phyloP scores from a whole-genome alignment of 2,888 invertebrate species.

The Campoplex nolae region DNA sequence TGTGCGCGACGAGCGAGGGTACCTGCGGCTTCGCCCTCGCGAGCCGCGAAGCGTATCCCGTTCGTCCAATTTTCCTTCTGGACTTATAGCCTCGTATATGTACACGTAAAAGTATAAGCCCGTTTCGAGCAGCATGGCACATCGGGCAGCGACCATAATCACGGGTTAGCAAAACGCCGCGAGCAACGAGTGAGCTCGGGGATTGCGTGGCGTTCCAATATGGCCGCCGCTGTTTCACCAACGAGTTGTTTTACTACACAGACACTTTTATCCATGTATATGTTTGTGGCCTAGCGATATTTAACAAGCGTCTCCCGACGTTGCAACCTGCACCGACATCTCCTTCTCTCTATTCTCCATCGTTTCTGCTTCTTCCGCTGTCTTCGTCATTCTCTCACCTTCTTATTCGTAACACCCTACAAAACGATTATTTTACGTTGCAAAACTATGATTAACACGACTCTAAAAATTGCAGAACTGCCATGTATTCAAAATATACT shows the following conservation, averaged over 20 bases:
- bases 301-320: slow-evolving; percentile 67
- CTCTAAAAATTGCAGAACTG: slow-evolving; percentile 43
- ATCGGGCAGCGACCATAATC: slow-evolving; percentile 81
- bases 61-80: slow-evolving; percentile 69
- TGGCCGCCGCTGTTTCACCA: slow-evolving; percentile 79
- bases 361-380: slow-evolving; percentile 5
- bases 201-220: slow-evolving; percentile 79
- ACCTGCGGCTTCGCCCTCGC: slow-evolving; percentile 65
- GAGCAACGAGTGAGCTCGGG: slow-evolving; percentile 66
- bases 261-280: not conserved
- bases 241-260: slow-evolving; percentile 50
- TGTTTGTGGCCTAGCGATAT: slow-evolving; percentile 67
- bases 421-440: slow-evolving; percentile 55
- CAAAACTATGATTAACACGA: slow-evolving; percentile 66
- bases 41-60: slow-evolving; percentile 68
- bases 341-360: slow-evolving; percentile 35
- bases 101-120: slow-evolving; percentile 28
- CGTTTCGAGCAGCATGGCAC: slow-evolving; percentile 40
- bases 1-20: slow-evolving; percentile 44
- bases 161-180: slow-evolving; percentile 78
- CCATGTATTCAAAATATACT: slow-evolving; percentile 36
- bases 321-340: slow-evolving; percentile 66
- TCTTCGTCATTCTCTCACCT: slow-evolving; percentile 28
- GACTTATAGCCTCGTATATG: slow-evolving; percentile 53
- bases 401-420: slow-evolving; percentile 61